phyloP scores from a whole-genome alignment of 2,888 invertebrate species.

The Andrena dorsata region DNA sequence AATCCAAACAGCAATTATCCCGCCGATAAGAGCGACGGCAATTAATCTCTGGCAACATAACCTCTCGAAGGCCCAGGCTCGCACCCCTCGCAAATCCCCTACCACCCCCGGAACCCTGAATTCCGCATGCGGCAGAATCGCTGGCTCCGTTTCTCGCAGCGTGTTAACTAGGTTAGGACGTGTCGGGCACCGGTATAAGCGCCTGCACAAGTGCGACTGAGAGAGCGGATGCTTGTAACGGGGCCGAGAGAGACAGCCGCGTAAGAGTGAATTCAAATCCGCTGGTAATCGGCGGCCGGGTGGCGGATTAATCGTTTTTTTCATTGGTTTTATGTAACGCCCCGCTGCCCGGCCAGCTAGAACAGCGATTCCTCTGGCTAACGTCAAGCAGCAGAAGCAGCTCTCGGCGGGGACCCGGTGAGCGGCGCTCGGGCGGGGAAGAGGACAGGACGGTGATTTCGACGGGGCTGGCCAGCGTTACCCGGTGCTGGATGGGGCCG shows the following conservation, averaged over 20 bases:
- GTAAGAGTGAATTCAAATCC: conserved; percentile 16
- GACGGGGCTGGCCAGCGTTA: no score
- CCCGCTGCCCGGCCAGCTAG: background rate
- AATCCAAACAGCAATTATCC: no score
- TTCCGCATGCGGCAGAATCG: conserved; percentile 21
- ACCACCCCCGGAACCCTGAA: background rate
- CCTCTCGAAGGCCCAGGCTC: no score
- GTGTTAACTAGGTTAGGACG: conserved; percentile 67
- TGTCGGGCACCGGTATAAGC: conserved; percentile 49
- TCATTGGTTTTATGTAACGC: conserved; percentile 33
- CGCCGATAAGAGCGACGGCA: no score
- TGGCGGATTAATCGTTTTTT: background rate
- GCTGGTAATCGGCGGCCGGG: background rate
- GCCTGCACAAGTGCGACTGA: conserved; percentile 34
- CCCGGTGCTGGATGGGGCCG: background rate
- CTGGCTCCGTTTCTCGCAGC: background rate
- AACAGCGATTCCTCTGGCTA: background rate
- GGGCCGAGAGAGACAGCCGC: conserved; percentile 23
- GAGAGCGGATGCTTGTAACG: background rate
- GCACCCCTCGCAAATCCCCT: background rate
- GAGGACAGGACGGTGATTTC: background rate
- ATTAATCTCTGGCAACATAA: no score
- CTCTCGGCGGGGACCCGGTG: conserved; percentile 21
- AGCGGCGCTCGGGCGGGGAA: background rate
- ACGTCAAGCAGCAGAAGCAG: conserved; percentile 39